Base-by-base conservation (phyloP, 2,797 vertebrate genomes). In the Hyperoplus immaculatus region DNA sequence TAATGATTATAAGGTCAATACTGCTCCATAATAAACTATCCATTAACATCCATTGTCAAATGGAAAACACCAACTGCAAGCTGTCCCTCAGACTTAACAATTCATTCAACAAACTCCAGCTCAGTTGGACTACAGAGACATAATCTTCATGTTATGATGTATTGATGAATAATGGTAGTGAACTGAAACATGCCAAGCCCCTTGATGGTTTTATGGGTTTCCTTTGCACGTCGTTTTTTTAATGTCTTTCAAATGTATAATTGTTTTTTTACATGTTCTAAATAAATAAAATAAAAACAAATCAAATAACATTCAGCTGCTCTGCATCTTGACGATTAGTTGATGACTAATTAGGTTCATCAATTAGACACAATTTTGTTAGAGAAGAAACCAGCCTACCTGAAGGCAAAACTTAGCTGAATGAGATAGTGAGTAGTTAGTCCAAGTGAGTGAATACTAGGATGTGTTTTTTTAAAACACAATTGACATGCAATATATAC, bases 81-180 rank as follows among this genome's bases (percentile, higher is more conserved):
- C 57, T 81, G 43, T 54, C 77, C 3, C 72, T 74, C 39, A 67
- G 64, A 10, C 75, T 83, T 8, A 10, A 50, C 6, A 4, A 29
- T 9, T 62, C 72, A 5, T 59, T 72, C 12, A 75, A 46, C 66
- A 74, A 62, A 57, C 80, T 78, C 61, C 63, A 62, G 51, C 46
- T 82, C 16, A 43, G 47, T 74, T 84, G 16, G 70, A 29, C 29
- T 29, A 29, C 29, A 29, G 29, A 29, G 29, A 29, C 29, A 29
- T 29, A 29, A 29, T 29, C 29, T 29, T 29, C 29, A 29, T 29
- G 29, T 29, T 29, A 29, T 29, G 29, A 29, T 29, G 3, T 29
- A 29, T 29, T 29, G 29, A 29, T 29, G 29, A 29, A 29, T 29
- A 29, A 29, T 29, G 2, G 29, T 29, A 29, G 29, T 29, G 29